Percentiles rank a stretch among this genome's conserved stretches.
Conservation (phyloP, 2,113 vertebrate genomes). For the Hemiprocne comata region DNA sequence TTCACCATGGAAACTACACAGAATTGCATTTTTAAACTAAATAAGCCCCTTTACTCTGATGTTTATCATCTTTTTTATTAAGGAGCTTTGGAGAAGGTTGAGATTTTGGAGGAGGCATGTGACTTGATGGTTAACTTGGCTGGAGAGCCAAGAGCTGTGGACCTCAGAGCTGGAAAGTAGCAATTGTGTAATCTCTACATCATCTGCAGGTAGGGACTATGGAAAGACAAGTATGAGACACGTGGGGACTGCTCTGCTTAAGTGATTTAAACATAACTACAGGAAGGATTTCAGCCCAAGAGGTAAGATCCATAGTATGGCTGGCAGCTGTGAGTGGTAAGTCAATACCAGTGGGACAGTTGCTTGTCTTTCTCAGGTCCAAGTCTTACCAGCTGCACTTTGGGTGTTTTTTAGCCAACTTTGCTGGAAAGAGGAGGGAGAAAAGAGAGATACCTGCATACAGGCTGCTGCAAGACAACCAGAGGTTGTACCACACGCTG, state of each 20-base stretch:
- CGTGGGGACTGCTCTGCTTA: background rate
- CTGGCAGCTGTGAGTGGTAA: background rate
- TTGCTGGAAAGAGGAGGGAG: background rate
- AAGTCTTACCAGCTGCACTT: background rate
- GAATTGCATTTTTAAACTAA: background rate
- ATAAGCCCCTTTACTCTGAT: background rate
- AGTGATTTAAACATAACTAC: background rate
- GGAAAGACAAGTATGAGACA: background rate
- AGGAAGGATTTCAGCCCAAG: background rate
- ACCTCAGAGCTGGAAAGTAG: background rate
- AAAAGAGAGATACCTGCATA: background rate
- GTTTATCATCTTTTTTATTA: background rate
- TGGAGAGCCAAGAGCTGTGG: background rate
- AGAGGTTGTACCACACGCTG: background rate
- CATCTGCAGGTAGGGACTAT: background rate
- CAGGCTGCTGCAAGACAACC: background rate
- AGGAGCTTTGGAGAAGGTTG: background rate
- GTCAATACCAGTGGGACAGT: background rate
- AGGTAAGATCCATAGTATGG: rapidly evolving
- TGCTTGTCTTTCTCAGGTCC: background rate
- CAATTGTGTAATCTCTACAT: background rate
- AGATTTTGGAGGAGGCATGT: background rate
- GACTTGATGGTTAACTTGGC: background rate
- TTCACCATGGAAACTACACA: background rate
- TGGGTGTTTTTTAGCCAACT: background rate